Conservation (phyloP, 2,113 vertebrate species). For the Manacus vitellinus region DNA sequence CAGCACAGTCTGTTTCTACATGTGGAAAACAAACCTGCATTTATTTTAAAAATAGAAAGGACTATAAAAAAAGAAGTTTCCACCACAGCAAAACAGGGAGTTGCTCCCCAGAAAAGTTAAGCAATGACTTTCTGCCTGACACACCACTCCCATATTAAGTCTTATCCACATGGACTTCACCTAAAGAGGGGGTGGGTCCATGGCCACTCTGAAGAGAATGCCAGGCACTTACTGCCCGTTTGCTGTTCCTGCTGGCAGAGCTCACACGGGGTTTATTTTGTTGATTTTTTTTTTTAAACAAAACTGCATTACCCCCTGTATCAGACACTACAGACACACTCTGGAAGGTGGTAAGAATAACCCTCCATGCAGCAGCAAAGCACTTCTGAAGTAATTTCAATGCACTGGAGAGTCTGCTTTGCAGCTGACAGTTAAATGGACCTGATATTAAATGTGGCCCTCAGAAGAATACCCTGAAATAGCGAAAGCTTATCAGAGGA, state of each 20-base stretch:
- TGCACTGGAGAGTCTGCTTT: not conserved
- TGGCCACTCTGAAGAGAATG: too few species aligned
- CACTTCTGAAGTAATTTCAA: not conserved
- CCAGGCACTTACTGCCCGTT: not conserved
- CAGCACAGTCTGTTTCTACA: not conserved
- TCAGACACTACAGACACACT: too few species aligned
- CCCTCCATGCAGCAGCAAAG: not conserved
- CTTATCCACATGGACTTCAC: fast-evolving
- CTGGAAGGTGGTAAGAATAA: fast-evolving
- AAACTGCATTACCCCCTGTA: fast-evolving
- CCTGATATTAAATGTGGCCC: not conserved
- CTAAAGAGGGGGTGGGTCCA: not conserved
- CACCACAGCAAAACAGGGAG: not conserved
- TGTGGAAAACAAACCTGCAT: not conserved
- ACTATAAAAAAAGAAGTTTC: not conserved
- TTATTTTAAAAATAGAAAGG: fast-evolving
- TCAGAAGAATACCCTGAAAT: not conserved
- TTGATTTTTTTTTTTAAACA: not conserved
- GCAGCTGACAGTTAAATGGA: not conserved
- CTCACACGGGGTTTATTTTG: not conserved
- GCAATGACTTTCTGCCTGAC: not conserved
- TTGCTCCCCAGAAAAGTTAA: not conserved
- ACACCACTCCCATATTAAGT: fast-evolving
- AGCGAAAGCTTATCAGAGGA: not conserved
- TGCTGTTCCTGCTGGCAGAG: not conserved